phyloP scores from a whole-genome alignment of 2,113 vertebrate species.

The Hippoglossus stenolepis region DNA sequence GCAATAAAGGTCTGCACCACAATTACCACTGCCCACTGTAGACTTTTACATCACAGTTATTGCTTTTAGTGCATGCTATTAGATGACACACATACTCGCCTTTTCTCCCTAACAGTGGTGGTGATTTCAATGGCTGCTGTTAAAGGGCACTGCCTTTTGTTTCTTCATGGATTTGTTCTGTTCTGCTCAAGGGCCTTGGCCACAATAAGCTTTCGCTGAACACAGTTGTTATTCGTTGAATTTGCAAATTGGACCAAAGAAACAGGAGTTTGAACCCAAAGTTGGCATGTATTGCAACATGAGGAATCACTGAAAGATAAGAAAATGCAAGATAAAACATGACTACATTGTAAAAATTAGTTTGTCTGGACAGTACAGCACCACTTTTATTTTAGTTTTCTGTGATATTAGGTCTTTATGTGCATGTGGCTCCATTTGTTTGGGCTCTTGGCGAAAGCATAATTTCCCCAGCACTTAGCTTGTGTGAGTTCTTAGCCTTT shows the following conservation, averaged over 20 bases:
- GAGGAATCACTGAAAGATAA: no score
- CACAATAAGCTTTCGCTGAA: background rate
- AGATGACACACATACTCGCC: background rate
- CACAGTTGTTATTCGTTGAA: background rate
- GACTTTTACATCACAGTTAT: conserved; percentile 8
- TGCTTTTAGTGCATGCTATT: conserved; percentile 3
- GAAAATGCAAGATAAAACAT: no score
- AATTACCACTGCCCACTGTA: background rate
- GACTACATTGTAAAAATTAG: background rate
- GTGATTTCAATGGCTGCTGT: background rate
- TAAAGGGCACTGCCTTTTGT: background rate
- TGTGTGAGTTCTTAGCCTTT: background rate
- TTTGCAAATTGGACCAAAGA: background rate
- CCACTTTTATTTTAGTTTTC: background rate
- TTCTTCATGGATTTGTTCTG: conserved; percentile 8
- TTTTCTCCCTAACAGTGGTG: background rate
- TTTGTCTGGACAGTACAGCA: no score
- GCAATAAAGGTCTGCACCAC: conserved; percentile 13
- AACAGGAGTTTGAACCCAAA: background rate
- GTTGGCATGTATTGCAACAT: background rate
- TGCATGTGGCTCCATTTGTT: background rate
- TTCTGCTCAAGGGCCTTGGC: conserved; percentile 42
- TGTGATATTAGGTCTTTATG: background rate
- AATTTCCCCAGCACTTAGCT: background rate
- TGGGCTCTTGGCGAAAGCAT: background rate